Percentiles rank a stretch among this genome's conserved stretches.
Evolutionary conservation across 2,113 vertebrate species (phyloP).

Genomic region (Xenus cinereus): DNA sequence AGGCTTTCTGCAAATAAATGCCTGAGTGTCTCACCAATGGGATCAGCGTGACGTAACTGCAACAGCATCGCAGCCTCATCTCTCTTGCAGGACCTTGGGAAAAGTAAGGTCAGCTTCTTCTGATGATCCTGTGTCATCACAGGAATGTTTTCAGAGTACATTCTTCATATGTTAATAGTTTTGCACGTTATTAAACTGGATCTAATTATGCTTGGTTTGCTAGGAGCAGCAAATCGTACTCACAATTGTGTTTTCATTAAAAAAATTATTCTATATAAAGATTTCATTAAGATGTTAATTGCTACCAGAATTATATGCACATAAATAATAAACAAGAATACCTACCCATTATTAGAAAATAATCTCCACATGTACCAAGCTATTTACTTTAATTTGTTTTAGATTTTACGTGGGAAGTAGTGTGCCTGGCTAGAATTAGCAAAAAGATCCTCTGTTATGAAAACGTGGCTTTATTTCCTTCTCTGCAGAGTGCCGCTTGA

Average conservation of each 20-base stretch:
- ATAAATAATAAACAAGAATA: slow-evolving; percentile 59
- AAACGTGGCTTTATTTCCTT: not conserved
- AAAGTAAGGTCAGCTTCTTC: slow-evolving; percentile 47
- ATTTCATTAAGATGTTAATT: slow-evolving; percentile 65
- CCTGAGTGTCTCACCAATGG: not conserved
- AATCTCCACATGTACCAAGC: slow-evolving; percentile 14
- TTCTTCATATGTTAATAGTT: slow-evolving; percentile 65
- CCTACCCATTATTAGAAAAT: slow-evolving; percentile 38
- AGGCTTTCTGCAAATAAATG: not conserved
- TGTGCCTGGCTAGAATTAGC: not conserved
- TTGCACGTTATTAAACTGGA: slow-evolving; percentile 8
- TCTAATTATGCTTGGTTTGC: slow-evolving; percentile 65
- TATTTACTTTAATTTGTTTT: slow-evolving; percentile 29
- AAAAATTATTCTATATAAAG: slow-evolving; percentile 35
- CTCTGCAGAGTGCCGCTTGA: not conserved
- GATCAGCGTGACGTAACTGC: not conserved
- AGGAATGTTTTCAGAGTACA: slow-evolving; percentile 20
- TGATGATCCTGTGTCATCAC: not conserved
- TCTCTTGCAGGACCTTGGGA: not conserved
- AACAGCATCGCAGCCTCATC: not conserved
- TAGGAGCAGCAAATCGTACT: slow-evolving; percentile 46
- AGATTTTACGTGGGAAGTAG: not conserved
- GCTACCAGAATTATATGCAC: slow-evolving; percentile 30
- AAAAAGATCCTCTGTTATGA: not conserved
- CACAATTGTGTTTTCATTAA: slow-evolving; percentile 45